Percentiles rank a stretch among this genome's conserved stretches.
These are phyloP conservation scores for Morbakka virulenta DNA, from an alignment of 30 jellyfish, hydroid and myxozoan species.

Conservation along the genomic window DNA sequence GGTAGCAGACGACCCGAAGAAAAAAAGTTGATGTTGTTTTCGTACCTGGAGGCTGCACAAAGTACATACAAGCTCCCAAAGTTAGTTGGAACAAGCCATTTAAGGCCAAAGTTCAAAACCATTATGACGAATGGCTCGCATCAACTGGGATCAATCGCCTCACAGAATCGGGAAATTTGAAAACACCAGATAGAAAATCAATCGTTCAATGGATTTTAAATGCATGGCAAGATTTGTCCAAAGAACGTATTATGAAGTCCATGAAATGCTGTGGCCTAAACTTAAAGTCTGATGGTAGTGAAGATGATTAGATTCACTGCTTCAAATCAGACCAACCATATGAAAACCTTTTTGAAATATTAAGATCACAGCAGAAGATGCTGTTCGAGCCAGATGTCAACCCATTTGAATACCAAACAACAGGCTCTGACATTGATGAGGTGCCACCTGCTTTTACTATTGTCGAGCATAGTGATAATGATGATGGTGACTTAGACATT, in stretches of 20 bases:
- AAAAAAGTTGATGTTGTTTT: neutral
- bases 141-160: neutral
- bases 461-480: neutral
- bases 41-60: neutral
- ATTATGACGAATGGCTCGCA: constrained; percentile 13
- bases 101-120: neutral
- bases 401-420: too few relatives aligned
- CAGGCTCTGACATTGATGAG: too few relatives aligned
- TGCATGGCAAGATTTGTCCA: neutral
- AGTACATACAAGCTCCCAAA: neutral
- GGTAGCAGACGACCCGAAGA: neutral
- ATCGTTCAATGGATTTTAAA: constrained; percentile 22
- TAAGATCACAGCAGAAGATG: too few relatives aligned
- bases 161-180: constrained; percentile 18
- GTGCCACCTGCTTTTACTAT: neutral
- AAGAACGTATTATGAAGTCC: neutral
- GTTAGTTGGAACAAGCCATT: constrained; percentile 14
- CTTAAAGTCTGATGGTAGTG: constrained; percentile 1
- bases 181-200: neutral
- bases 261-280: neutral
- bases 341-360: too few relatives aligned
- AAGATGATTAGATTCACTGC: neutral
- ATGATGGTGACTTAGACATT: neutral
- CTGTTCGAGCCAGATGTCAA: too few relatives aligned
- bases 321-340: neutral